Base-by-base conservation (phyloP, 2,797 vertebrate species). In the Octomys mimax region DNA sequence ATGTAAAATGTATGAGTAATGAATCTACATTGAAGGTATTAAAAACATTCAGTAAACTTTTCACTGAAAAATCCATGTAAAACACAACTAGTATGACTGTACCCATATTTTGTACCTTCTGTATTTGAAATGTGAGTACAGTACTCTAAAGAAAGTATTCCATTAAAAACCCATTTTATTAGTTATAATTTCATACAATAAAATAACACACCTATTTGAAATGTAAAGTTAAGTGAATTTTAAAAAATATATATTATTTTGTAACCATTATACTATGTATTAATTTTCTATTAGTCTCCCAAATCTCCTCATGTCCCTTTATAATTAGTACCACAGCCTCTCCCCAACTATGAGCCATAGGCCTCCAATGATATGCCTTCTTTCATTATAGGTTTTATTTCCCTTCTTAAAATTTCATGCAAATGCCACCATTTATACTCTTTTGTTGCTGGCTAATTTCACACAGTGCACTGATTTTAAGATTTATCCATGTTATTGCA, bases 161-260 rank as follows among this genome's bases (percentile, higher is more conserved):
- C 54, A 61, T 79, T 71, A 78, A 79, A 91, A 93, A 87, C 16
- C 21, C n/a, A 52, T 13, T 73, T 90, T 66, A 83, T 39, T 77
- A 95, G 18, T 2, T 39, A 64, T 68, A 73, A 49, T 88, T 61
- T 81, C 33, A 46, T 61, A 39, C 1, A 57, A 68, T 64, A 61
- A 80, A 66, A 8, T 36, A 86, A 89, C 49, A 46, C 39, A n/a
- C 14, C 8, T 70, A 64, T 70, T 78, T 91, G 57, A 91, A 92
- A 92, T 66, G 31, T 39, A 46, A 86, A 80, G 18, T 87, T 91
- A 31, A 86, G 1, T 95, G 68, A 89, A 12, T 81, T 93, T 91
- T 91, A 49, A 91, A 36, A 81, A 92, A 91, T 57, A 2, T 36
- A 31, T 61, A 6, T 14, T 59, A 28, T 91, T 86, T 86, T 89